Percentiles rank a stretch among this genome's conserved stretches.
Evolutionary conservation across 1,140 invertebrate species (phyloP).

Genomic region (Zophobas atratus): DNA sequence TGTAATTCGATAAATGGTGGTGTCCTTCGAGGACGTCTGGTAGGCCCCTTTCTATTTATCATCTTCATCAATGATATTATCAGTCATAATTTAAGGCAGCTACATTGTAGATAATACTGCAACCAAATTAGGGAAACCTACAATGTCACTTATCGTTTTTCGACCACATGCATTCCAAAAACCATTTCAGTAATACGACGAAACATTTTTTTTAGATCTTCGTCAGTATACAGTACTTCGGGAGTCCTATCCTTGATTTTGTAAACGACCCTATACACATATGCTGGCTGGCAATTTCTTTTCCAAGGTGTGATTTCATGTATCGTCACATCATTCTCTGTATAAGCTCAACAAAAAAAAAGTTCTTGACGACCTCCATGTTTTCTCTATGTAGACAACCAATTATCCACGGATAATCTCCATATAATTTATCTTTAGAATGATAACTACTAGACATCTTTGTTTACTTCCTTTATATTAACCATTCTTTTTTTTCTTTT

Average conservation of each 20-base stretch:
- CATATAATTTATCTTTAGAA: slow-evolving; percentile 26
- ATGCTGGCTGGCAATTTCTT: slow-evolving; percentile 28
- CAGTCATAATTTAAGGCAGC: too few relatives aligned
- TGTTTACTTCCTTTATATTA: too few relatives aligned
- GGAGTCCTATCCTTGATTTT: slow-evolving; percentile 32
- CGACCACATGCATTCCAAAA: slow-evolving; percentile 25
- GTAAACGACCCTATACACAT: slow-evolving; percentile 28
- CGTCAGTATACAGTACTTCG: slow-evolving; percentile 10
- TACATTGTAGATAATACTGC: too few relatives aligned
- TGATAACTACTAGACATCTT: too few relatives aligned
- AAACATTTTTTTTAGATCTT: slow-evolving; percentile 28
- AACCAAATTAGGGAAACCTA: too few relatives aligned
- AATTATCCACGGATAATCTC: slow-evolving; percentile 20
- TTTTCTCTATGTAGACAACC: slow-evolving; percentile 5
- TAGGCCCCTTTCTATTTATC: too few relatives aligned
- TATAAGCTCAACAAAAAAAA: slow-evolving; percentile 20
- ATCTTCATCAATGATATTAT: too few relatives aligned
- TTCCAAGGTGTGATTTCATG: slow-evolving; percentile 25
- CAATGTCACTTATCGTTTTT: not conserved
- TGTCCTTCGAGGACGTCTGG: too few relatives aligned
- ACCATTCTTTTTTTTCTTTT: too few relatives aligned
- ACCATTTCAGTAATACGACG: slow-evolving; percentile 19
- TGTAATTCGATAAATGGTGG: too few relatives aligned
- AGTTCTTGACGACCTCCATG: slow-evolving; percentile 19
- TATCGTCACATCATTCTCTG: slow-evolving; percentile 10